phyloP scores from a whole-genome alignment of 2,888 invertebrate species.

The Octonoba sinensis region DNA sequence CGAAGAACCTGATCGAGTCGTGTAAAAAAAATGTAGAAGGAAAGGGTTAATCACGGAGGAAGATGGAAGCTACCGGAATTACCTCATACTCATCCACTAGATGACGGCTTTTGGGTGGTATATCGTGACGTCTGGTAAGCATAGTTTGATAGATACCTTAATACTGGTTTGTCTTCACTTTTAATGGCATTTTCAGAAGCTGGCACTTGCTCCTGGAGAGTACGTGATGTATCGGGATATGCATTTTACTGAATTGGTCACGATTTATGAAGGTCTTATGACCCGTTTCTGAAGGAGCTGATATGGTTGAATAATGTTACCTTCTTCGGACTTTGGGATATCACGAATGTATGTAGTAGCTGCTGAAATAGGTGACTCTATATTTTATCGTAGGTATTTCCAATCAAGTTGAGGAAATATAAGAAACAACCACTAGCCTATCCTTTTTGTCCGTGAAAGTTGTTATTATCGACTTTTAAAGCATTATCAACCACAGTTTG shows the following conservation, averaged over 20 bases:
- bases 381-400: too few species aligned
- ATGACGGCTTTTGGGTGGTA: slow-evolving; percentile 1
- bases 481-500: too few species aligned
- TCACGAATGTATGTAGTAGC: too few species aligned
- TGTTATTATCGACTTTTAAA: too few species aligned
- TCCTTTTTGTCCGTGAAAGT: too few species aligned
- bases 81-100: background rate
- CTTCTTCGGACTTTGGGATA: too few species aligned
- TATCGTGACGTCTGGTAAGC: slow-evolving; percentile 56
- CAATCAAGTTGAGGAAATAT: too few species aligned
- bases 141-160: slow-evolving; percentile 55
- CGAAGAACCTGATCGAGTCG: slow-evolving; percentile 17
- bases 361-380: too few species aligned
- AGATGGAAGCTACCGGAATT: slow-evolving; percentile 47
- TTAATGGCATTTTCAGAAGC: slow-evolving; percentile 53
- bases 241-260: slow-evolving; percentile 24
- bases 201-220: slow-evolving; percentile 23
- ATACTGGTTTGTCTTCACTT: slow-evolving; percentile 59
- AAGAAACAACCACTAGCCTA: too few species aligned
- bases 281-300: slow-evolving; percentile 15
- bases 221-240: slow-evolving; percentile 38
- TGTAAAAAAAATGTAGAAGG: background rate
- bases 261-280: slow-evolving; percentile 27
- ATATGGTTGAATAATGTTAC: background rate
- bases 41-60: slow-evolving; percentile 59